These are phyloP conservation scores for Naja naja DNA, from an alignment of 2,113 vertebrate genomes.

Conservation along the genomic window DNA sequence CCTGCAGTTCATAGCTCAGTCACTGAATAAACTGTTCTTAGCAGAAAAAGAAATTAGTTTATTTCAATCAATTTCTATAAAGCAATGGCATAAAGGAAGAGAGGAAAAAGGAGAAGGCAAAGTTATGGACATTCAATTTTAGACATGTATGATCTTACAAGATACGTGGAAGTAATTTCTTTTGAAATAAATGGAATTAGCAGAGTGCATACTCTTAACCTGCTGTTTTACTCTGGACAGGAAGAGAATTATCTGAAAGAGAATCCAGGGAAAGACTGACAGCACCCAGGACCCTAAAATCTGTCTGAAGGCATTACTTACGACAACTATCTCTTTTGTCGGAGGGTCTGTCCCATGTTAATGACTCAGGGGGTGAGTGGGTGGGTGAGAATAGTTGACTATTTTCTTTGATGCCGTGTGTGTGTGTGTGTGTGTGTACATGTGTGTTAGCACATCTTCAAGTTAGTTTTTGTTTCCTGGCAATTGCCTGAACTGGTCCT, in stretches of 20 bases:
- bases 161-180: not conserved
- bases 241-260: not conserved
- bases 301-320: not conserved
- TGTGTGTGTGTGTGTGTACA: not conserved
- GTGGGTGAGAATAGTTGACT: not conserved
- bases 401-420: not conserved
- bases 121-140: not conserved
- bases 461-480: not conserved
- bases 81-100: not conserved
- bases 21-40: not conserved
- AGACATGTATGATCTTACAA: not conserved
- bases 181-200: not conserved
- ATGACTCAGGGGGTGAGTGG: not conserved
- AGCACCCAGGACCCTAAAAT: not conserved
- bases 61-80: not conserved
- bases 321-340: too few species aligned
- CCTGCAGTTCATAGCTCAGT: constrained; percentile 3
- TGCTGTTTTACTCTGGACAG: not conserved
- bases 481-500: not conserved
- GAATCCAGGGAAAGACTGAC: not conserved
- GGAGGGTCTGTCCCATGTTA: too few species aligned
- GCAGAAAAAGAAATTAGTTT: not conserved
- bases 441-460: not conserved
- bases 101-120: not conserved
- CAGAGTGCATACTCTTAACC: not conserved